phyloP scores from a whole-genome alignment of 2,113 vertebrate species.

The Myrmophylax atrothorax region DNA sequence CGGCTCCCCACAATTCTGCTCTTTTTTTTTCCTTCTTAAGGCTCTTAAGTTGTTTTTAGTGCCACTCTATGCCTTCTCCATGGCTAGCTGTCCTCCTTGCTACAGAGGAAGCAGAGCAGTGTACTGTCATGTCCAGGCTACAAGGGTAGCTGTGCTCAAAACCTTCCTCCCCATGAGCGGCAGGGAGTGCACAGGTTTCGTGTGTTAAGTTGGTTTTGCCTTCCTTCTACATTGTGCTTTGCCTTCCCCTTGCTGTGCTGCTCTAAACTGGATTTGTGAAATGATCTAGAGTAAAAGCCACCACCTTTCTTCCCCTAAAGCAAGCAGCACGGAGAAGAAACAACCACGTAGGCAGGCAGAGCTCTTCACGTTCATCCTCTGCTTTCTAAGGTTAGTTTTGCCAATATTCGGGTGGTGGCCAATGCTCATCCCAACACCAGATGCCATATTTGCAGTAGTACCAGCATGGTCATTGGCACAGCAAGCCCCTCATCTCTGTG shows the following conservation, averaged over 20 bases:
- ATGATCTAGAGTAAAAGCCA: background rate
- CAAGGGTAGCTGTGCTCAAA: background rate
- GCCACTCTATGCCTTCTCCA: background rate
- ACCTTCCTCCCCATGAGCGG: background rate
- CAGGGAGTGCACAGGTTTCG: background rate
- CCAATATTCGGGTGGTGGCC: background rate
- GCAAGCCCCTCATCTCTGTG: background rate
- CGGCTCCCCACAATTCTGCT: background rate
- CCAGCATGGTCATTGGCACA: background rate
- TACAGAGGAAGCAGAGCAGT: background rate
- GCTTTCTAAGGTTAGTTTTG: background rate
- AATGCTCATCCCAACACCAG: background rate
- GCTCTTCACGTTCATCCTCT: background rate
- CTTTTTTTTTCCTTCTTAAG: background rate
- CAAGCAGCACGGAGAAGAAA: background rate
- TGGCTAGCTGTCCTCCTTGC: background rate
- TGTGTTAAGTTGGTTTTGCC: background rate
- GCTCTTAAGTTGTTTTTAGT: background rate
- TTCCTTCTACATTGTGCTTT: background rate
- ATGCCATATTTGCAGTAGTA: accelerated
- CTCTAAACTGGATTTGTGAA: background rate
- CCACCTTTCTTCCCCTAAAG: background rate
- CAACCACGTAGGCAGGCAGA: background rate
- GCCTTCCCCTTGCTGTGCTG: background rate
- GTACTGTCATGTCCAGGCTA: background rate